Conservation (phyloP, 2,113 vertebrate genomes). For the Ailuropoda melanoleuca region DNA sequence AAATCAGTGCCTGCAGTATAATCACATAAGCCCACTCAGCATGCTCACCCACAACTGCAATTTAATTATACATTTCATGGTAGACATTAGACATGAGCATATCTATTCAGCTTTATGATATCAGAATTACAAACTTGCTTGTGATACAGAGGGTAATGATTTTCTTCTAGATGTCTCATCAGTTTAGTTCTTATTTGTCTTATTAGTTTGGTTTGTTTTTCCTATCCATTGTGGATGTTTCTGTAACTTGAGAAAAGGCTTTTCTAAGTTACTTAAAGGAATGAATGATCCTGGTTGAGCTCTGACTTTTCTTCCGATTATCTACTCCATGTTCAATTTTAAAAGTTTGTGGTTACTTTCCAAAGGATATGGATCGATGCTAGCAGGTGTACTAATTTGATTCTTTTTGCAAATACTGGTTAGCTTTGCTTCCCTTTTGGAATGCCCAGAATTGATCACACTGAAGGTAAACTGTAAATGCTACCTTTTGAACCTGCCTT, state of each 20-base stretch:
- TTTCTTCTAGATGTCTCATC: background rate
- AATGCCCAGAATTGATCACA: background rate
- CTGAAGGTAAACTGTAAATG: background rate
- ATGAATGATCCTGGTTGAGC: background rate
- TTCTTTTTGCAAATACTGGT: background rate
- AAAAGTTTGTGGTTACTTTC: background rate
- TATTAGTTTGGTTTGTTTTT: background rate
- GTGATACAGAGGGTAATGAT: background rate
- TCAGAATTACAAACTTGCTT: constrained; percentile 11
- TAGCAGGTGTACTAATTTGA: background rate
- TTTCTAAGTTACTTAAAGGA: background rate
- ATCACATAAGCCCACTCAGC: constrained; percentile 42
- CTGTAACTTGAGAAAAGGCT: background rate
- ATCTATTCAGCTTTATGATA: background rate
- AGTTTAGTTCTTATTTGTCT: background rate
- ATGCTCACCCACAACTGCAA: constrained; percentile 1
- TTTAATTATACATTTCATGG: constrained; percentile 1
- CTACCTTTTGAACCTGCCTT: background rate
- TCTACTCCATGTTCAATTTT: background rate
- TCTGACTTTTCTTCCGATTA: background rate
- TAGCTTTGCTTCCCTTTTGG: background rate
- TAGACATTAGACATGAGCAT: background rate
- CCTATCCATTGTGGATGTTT: background rate
- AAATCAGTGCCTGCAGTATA: background rate
- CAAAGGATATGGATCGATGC: background rate